Percentiles rank a stretch among this genome's conserved stretches.
Conservation (phyloP, 2,113 vertebrate species). For the Oryzias curvinotus region DNA sequence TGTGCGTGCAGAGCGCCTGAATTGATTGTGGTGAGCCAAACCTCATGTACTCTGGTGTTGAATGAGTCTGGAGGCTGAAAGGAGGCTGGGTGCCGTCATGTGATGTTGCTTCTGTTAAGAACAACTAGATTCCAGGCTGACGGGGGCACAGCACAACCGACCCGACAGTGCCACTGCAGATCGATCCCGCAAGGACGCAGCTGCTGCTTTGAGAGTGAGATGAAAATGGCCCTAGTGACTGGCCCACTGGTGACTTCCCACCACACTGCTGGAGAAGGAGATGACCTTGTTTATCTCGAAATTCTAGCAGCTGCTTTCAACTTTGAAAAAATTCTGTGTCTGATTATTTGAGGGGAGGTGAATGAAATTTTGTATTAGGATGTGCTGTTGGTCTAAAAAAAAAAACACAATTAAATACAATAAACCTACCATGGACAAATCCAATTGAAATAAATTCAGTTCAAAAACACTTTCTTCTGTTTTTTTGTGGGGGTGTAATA, state of each 20-base stretch:
- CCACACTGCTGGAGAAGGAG: slow-evolving; percentile 39
- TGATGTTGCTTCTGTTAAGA: slow-evolving; percentile 42
- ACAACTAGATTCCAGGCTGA: slow-evolving; percentile 59
- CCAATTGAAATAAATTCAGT: too few species aligned
- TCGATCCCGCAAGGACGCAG: slow-evolving; percentile 66
- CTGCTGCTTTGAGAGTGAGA: slow-evolving; percentile 45
- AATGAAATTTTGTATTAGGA: not conserved
- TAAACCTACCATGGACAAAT: not conserved
- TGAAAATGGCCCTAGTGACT: slow-evolving; percentile 49
- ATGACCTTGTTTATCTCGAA: slow-evolving; percentile 59
- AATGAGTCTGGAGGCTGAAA: slow-evolving; percentile 38
- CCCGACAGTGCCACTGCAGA: slow-evolving; percentile 58
- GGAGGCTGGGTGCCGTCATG: slow-evolving; percentile 12
- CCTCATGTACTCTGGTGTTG: slow-evolving; percentile 24
- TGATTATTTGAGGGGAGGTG: slow-evolving; percentile 1
- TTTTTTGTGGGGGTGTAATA: too few species aligned
- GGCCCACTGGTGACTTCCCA: slow-evolving; percentile 59
- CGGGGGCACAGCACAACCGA: slow-evolving; percentile 46
- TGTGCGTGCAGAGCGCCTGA: slow-evolving; percentile 9
- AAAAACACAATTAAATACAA: not conserved
- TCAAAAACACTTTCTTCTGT: too few species aligned
- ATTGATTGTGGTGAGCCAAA: slow-evolving; percentile 32
- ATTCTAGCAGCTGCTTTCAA: slow-evolving; percentile 21
- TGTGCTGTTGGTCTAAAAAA: not conserved
- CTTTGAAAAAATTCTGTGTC: slow-evolving; percentile 10